Base-by-base conservation (phyloP, 2,888 invertebrate genomes). In the Meloe dianella region DNA sequence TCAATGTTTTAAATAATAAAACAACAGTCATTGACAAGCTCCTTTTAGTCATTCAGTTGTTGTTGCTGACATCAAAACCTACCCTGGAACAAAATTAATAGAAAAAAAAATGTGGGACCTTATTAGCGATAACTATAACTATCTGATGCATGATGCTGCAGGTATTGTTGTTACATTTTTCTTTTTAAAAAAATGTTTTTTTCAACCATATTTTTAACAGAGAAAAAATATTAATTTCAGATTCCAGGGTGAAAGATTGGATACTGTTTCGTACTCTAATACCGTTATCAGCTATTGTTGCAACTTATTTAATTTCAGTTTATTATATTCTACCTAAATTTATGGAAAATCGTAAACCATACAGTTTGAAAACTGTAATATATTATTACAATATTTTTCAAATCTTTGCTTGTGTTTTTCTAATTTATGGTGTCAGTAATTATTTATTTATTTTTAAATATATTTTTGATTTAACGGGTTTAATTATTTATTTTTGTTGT, bases 301-400 rank as follows among this genome's bases (percentile, higher is more conserved):
- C 82, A 54, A 78, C 85, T 57, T 89, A 88, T 75, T 70, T 88
- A 58, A 75, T 80, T 47, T 84, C 87, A 73, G 83, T 89, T 47
- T 80, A 84, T 56, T 84, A 85, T 27, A 79, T 84, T 70, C 86
- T 89, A 22, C 90, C 90, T 9, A 77, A 80, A 14, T 87, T 87
- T 74, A 96, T 96, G 95, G 86, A 86, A 77, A 82, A 89, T 74
- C 86, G 91, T 62, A 85, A 87, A 70, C 87, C 96, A 0, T 91
- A 88, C 78, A 83, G 89, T 12, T 82, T 95, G 32, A 89, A 89
- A 72, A 85, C 81, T 2, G 79, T 91, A 35, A 89, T 96, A 72
- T 87, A 90, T 67, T 85, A 87, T 75, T 96, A 96, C 84, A 96
- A 96, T 81, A 83, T 92, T n/a, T 80, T 89, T 60, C 95, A 96